A percentile compares a stretch with the other conserved stretches of the same genome.
Evolutionary conservation across 92 coral and sea anemone genomes (phyloP).

Genomic region (Palythoa grandiflora): DNA sequence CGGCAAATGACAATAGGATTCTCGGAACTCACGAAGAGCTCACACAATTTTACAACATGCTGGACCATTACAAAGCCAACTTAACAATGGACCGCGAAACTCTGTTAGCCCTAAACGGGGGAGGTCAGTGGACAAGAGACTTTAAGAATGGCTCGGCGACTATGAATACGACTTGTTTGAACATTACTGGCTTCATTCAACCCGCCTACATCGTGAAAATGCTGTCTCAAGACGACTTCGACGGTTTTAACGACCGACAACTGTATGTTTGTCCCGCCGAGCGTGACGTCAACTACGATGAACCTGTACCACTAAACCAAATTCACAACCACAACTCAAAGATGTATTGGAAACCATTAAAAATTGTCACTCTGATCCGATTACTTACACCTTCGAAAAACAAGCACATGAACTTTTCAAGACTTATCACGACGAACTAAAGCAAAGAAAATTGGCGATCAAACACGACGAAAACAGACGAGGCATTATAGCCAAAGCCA

Average conservation of each 20-base stretch:
- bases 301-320: slow-evolving; percentile 46
- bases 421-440: slow-evolving; percentile 61
- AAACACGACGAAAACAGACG: no score
- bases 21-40: slow-evolving; percentile 65
- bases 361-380: slow-evolving; percentile 26
- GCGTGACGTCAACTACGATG: slow-evolving; percentile 56
- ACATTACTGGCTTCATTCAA: slow-evolving; percentile 65
- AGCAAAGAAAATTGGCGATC: slow-evolving; percentile 49
- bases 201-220: slow-evolving; percentile 58
- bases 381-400: slow-evolving; percentile 45
- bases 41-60: slow-evolving; percentile 62
- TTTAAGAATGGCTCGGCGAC: slow-evolving; percentile 59
- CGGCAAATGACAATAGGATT: slow-evolving; percentile 29
- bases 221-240: slow-evolving; percentile 40
- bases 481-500: slow-evolving; percentile 59
- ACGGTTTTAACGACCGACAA: slow-evolving; percentile 63
- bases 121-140: slow-evolving; percentile 61
- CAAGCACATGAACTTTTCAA: slow-evolving; percentile 44
- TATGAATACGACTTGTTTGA: slow-evolving; percentile 59
- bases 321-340: slow-evolving; percentile 21
- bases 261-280: slow-evolving; percentile 61
- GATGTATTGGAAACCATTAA: slow-evolving; percentile 46
- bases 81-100: slow-evolving; percentile 68
- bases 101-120: slow-evolving; percentile 64
- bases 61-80: slow-evolving; percentile 65